Percentiles rank a stretch among this genome's conserved stretches.
Conservation (phyloP, 2,888 invertebrate genomes). For the Calliopum simillimum region DNA sequence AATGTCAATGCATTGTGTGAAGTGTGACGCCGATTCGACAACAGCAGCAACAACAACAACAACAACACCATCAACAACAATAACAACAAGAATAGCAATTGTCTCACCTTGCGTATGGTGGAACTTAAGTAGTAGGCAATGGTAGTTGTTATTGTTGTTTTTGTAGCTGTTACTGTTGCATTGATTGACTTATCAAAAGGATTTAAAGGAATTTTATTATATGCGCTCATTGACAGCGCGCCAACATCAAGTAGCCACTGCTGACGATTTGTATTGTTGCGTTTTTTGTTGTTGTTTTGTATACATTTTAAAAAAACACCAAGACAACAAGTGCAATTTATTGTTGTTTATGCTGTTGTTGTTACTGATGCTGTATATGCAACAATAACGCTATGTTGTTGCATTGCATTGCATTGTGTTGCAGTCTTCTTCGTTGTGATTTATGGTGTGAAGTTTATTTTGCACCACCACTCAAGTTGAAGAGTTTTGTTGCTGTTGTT, state of each 20-base stretch:
- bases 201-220: constrained; percentile 18
- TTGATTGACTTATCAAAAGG: not conserved
- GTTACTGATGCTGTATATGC: not conserved
- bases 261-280: not conserved
- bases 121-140: not conserved
- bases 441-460: too few relatives aligned
- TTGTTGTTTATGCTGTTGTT: not conserved
- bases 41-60: not conserved
- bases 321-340: not conserved
- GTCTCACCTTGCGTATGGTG: not conserved
- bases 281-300: too few relatives aligned
- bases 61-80: not conserved
- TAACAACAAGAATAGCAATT: not conserved
- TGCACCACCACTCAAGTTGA: too few relatives aligned
- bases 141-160: constrained; percentile 12
- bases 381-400: too few relatives aligned
- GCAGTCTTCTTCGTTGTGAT: too few relatives aligned
- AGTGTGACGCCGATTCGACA: not conserved
- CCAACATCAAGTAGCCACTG: constrained; percentile 1
- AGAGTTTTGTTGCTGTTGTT: too few relatives aligned
- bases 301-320: too few relatives aligned
- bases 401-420: too few relatives aligned
- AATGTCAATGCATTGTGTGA: not conserved
- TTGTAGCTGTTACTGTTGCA: not conserved
- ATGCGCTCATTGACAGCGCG: constrained; percentile 18